phyloP scores from a whole-genome alignment of 2,797 vertebrate species.

The Mormyrus proboscirostris region DNA sequence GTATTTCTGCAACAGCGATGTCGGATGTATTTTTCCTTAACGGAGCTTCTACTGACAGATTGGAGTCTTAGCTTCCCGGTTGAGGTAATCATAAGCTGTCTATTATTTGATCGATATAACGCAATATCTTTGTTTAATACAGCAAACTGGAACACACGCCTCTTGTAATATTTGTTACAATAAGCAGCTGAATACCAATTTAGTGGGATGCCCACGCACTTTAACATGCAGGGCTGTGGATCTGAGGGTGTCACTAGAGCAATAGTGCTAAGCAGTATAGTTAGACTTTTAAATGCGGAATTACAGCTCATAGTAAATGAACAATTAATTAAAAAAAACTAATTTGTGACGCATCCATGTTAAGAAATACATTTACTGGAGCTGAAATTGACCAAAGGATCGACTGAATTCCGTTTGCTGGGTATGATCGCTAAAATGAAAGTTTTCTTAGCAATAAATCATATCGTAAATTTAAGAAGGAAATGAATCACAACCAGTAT shows the following conservation, averaged over 20 bases:
- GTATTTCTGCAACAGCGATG: constrained; percentile 18
- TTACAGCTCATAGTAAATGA: neutral
- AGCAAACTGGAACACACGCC: constrained; percentile 56
- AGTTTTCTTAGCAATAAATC: neutral
- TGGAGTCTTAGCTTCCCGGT: constrained; percentile 16
- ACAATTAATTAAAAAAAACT: neutral
- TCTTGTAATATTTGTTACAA: neutral
- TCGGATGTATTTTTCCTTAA: constrained; percentile 9
- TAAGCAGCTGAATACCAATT: neutral
- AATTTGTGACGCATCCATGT: neutral
- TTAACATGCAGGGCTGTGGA: neutral
- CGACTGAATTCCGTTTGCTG: neutral
- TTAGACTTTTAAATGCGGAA: neutral
- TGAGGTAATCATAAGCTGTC: constrained; percentile 23
- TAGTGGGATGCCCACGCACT: neutral
- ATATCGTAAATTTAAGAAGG: neutral
- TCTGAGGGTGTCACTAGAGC: neutral
- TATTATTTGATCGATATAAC: neutral
- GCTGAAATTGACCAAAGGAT: neutral
- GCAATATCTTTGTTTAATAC: constrained; percentile 41
- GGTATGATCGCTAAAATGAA: neutral
- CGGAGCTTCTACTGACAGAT: constrained; percentile 17
- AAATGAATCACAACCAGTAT: neutral
- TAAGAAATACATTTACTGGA: neutral
- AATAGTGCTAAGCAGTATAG: neutral